These are phyloP conservation scores for Dasysyrphus albostriatus DNA, from an alignment of 2,888 invertebrate genomes.

Conservation along the genomic window DNA sequence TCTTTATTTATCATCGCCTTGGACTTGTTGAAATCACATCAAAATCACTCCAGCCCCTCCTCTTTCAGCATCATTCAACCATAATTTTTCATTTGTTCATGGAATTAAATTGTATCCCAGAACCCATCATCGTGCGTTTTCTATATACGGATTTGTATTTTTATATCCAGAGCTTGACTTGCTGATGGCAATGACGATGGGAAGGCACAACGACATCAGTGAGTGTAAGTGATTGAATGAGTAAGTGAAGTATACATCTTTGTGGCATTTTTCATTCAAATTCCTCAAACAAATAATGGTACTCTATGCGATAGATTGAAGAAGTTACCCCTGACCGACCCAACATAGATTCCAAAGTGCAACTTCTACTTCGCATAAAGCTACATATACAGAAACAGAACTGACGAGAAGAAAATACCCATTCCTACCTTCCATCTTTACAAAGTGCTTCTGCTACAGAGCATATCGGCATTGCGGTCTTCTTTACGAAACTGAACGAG, in stretches of 20 bases:
- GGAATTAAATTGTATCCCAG: conserved; percentile 60
- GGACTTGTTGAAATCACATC: conserved; percentile 41
- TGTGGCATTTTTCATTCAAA: conserved; percentile 69
- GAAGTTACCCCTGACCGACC: background rate
- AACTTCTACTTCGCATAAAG: background rate
- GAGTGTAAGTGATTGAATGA: conserved; percentile 54
- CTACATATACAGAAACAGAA: background rate
- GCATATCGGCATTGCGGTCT: conserved; percentile 58
- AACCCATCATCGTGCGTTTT: conserved; percentile 20
- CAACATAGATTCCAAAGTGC: conserved; percentile 24
- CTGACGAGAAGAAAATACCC: conserved; percentile 14
- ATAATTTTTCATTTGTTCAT: conserved; percentile 50
- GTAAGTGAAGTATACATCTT: conserved; percentile 68
- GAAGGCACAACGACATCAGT: conserved; percentile 16
- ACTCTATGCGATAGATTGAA: conserved; percentile 27
- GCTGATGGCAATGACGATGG: background rate
- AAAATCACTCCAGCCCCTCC: conserved; percentile 5
- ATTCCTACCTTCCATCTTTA: background rate
- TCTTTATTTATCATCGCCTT: conserved; percentile 43
- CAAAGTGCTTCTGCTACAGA: conserved; percentile 16
- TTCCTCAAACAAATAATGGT: conserved; percentile 60
- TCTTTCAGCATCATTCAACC: background rate
- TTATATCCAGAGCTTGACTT: conserved; percentile 28
- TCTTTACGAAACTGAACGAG: conserved; percentile 56
- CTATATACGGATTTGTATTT: conserved; percentile 16